Evolutionary conservation across 2,888 invertebrate species (phyloP), one percentile per base, ranked within the genome.

Genomic region (Toxonevra muliebris): DNA sequence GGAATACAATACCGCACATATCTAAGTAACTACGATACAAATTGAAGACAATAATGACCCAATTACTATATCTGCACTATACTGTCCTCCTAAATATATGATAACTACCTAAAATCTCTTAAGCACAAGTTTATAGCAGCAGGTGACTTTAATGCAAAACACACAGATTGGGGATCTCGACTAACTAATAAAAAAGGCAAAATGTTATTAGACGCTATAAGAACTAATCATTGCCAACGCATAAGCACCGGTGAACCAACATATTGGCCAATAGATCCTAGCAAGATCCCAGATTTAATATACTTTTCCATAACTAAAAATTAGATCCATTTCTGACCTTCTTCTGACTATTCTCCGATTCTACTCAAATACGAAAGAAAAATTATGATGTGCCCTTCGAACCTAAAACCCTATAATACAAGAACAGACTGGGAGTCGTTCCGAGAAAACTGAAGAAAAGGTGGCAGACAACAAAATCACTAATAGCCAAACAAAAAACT

Each of bases 61-160:
- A 42, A 12, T 68, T 4, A 13, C 55, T 41, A n/a, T 67, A n/a
- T 62, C 62, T 41, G 57, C 58, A 12, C 13, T 45, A 40, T 62
- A 58, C 58, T 61, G 61, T 48, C 61, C 66, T 12, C 66, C 61
- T 45, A 66, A 66, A 17, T 62, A 71, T 50, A 70, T 50, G 30
- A 52, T 40, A 15, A 61, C n/a, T 60, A 19, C 19, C 17, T 61
- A 30, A 61, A 52, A 50, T 50, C 40, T 13, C 61, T 60, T 42
- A 57, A 57, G 19, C n/a, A 12, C n/a, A 15, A 58, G 12, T 67
- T 62, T 42, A 58, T 62, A n/a, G n/a, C 30, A 2, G 30, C 30
- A 30, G 7, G 7, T 7, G 30, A 30, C 30, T 30, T 30, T 7
- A 30, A 30, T 7, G 64, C 60, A 19, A 65, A 68, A 58, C 40